Base-by-base conservation (phyloP, 2,888 invertebrate genomes). In the Caenorhabditis sp. region DNA sequence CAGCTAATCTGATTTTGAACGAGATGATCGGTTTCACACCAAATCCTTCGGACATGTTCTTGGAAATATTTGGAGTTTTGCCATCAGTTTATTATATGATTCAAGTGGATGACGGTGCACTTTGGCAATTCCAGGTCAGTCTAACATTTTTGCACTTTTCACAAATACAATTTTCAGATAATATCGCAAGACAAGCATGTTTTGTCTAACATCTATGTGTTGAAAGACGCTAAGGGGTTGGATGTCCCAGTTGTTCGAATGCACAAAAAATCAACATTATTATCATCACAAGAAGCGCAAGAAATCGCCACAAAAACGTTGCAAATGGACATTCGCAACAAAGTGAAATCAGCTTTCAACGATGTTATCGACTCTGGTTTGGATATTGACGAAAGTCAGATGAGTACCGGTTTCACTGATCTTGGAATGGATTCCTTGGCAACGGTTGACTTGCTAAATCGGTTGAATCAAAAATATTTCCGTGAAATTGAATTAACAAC, bases 341-440 rank as follows among this genome's bases (percentile, higher is more conserved):
- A 69, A 27, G 69, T 74, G 2, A 64, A 64, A 21, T 53, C 53
- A 14, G 74, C 74, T 10, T 69, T 69, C 27, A 58, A 66, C 24
- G 74, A 74, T 54, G 74, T 74, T 14, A 69, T 74, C 10, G 74
- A 74, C 14, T 63, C 66, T 31, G 74, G 69, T 23, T 4, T 74
- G 23, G 74, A 74, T 10, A 63, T 75, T 57, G 69, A 75, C 23
- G 69, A 72, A 19, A 64, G 60, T 43, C 68, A 72, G 27, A 60
- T 69, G 60, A 66, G 68, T 17, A 62, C 69, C 21, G 82, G 81
- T 8, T 82, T 83, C 63, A 69, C 81, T 31, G 83, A 84, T 21
- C 72, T 85, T 19, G 84, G 84, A 43, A 62, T 83, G 67, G 86
- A 86, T 54, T 84, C 84, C 0, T 62, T 85, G 58, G 71, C 79